Percentiles rank a stretch among this genome's conserved stretches.
These are phyloP conservation scores for Neocloeon triangulifer DNA, from an alignment of 1,140 invertebrate genomes.

Conservation along the genomic window DNA sequence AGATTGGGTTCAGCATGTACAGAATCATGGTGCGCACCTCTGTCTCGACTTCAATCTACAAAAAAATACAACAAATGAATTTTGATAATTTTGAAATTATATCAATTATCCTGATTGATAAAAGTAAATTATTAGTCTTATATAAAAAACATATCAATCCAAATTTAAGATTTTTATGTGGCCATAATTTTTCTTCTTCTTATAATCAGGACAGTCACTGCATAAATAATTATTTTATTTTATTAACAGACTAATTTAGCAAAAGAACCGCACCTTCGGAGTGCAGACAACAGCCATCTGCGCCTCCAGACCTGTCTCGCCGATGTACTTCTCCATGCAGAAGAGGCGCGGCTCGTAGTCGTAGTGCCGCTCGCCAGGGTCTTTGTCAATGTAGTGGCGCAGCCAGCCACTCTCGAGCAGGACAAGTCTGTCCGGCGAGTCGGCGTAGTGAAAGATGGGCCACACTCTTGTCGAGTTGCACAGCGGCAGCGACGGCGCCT, in stretches of 20 bases:
- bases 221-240: too few relatives aligned
- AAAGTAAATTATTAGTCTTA: too few relatives aligned
- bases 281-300: conserved; percentile 50
- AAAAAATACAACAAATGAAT: too few relatives aligned
- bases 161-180: too few relatives aligned
- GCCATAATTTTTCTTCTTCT: too few relatives aligned
- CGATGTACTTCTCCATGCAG: conserved; percentile 47
- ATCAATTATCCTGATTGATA: too few relatives aligned
- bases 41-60: neutral
- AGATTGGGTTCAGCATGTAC: conserved; percentile 47
- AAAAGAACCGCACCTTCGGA: conserved; percentile 36
- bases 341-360: conserved; percentile 51
- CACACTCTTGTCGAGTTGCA: conserved; percentile 43
- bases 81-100: too few relatives aligned
- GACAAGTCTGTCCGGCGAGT: conserved; percentile 30
- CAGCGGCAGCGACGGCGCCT: conserved; percentile 38
- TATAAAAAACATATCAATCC: too few relatives aligned
- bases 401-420: conserved; percentile 42
- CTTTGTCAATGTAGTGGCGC: conserved; percentile 37
- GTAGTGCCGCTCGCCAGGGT: conserved; percentile 19
- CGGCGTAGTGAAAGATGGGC: conserved; percentile 40
- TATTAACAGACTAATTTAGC: too few relatives aligned
- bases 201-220: too few relatives aligned
- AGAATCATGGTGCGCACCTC: conserved; percentile 39
- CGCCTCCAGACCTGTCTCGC: conserved; percentile 17